Base-by-base conservation (phyloP, 2,797 vertebrate genomes). In the Scolopax rusticola region DNA sequence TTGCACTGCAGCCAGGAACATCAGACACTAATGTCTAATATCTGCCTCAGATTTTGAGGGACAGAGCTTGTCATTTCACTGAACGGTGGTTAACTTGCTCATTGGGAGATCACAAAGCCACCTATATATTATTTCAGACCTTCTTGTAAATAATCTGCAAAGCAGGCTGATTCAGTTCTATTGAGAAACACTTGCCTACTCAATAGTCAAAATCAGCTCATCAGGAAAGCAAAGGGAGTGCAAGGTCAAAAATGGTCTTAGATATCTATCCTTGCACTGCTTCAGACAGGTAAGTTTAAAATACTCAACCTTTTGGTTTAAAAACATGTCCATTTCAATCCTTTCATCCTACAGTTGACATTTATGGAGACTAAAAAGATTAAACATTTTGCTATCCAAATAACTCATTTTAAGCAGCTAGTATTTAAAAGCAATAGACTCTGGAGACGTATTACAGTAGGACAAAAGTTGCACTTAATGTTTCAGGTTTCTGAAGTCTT, bases 391-490 rank as follows among this genome's bases (percentile, higher is more conserved):
- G 89, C 94, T 98, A 96, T 89, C 92, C 81, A 97, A 98, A 97
- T 96, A 96, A 97, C 86, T 98, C 80, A 97, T 91, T 96, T 92
- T 96, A 94, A 97, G 95, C 78, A 97, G 96, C 74, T 97, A 97
- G 96, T 97, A 97, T 98, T 98, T 98, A 97, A 98, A 97, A 98
- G 97, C 95, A 97, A 97, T 96, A 98, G 97, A 97, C 95, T 97
- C 96, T 85, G 78, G 95, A 97, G 95, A 89, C 78, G 59, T 70
- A 76, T 94, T 95, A 97, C 97, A 63, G 97, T 95, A 98, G 92
- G 88, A 96, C 15, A 73, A 88, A 90, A 96, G 93, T 57, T 93
- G 84, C 76, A 97, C 98, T 98, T 95, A 93, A 97, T 60, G 73
- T 85, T 94, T 93, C 81, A 40, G 43, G 77, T 80, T 97, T 97